Evolutionary conservation across 92 coral and sea anemone genomes (phyloP), one percentile per base, ranked within the genome.

Genomic region (Nematostella vectensis): DNA sequence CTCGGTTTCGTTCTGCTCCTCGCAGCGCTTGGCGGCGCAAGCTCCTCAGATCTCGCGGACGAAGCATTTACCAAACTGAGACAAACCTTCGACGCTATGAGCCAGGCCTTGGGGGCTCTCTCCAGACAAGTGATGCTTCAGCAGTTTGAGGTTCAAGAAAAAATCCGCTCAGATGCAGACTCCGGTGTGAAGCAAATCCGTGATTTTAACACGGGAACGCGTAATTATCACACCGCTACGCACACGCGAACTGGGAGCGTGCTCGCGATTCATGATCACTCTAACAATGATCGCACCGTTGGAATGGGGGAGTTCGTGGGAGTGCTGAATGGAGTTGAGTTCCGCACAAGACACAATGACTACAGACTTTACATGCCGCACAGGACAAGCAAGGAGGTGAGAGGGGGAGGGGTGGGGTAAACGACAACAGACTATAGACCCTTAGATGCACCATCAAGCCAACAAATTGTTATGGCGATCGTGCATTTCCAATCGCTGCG

Each of bases 311-410:
- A 86, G 65, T 76, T 74, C 47, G 55, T 77, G 59, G 96, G 50
- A 0, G 85, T 86, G 39, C 72, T 85, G 30, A 85, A 85, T 47
- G 88, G 95, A 28, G 84, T 80, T 16, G 95, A 85, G 39, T 85
- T 85, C 57, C 87, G 95, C 17, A 85, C 95, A 20, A 62, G 95
- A 54, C 95, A 85, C 57, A 85, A 85, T 51, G 95, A 85, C 53
- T 85, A 81, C 77, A 84, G 88, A 29, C 88, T 85, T 11, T 70
- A 50, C 71, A 86, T 76, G 89, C 69, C 96, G 17, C 61, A 56
- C 58, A 58, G 44, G 38, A 72, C 72, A 52, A 63, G 69, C 53
- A 50, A 44, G 6, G 69, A 62, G 3, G 76, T 63, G 63, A 80
- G 77, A 31, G 78, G n/a, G n/a, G n/a, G n/a, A n/a, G n/a, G n/a